These are phyloP conservation scores for Tillus elongatus DNA, from an alignment of 2,888 invertebrate species.

Conservation along the genomic window DNA sequence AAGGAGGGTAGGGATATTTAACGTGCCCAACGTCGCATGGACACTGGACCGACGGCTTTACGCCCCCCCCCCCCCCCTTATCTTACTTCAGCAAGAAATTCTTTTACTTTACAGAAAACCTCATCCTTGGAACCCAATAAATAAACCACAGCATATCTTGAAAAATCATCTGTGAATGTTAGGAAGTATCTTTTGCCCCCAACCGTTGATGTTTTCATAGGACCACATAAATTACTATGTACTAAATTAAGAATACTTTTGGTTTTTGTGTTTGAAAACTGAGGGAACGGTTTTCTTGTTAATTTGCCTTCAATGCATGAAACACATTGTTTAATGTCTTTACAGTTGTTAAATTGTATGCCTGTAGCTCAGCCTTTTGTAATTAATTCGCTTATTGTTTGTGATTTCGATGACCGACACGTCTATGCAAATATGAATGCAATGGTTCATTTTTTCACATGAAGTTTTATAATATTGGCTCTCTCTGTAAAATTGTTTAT, in stretches of 20 bases:
- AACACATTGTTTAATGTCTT: neutral
- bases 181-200: constrained; percentile 5
- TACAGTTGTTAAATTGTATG: neutral
- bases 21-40: no score
- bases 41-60: no score
- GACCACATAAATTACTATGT: constrained; percentile 6
- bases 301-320: constrained; percentile 6
- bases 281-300: constrained; percentile 7
- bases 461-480: neutral
- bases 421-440: constrained; percentile 7
- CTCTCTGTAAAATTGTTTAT: neutral
- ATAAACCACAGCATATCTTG: constrained; percentile 1
- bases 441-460: neutral
- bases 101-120: neutral
- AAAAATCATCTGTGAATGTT: constrained; percentile 7
- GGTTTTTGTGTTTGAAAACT: neutral
- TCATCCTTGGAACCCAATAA: constrained; percentile 5
- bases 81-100: neutral
- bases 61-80: no score
- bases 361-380: neutral
- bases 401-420: constrained; percentile 7
- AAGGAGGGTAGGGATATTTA: no score
- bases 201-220: constrained; percentile 4
- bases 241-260: neutral
- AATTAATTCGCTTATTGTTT: neutral